Conservation (phyloP, 2,113 vertebrate genomes). For the Hippopotamus amphibius region DNA sequence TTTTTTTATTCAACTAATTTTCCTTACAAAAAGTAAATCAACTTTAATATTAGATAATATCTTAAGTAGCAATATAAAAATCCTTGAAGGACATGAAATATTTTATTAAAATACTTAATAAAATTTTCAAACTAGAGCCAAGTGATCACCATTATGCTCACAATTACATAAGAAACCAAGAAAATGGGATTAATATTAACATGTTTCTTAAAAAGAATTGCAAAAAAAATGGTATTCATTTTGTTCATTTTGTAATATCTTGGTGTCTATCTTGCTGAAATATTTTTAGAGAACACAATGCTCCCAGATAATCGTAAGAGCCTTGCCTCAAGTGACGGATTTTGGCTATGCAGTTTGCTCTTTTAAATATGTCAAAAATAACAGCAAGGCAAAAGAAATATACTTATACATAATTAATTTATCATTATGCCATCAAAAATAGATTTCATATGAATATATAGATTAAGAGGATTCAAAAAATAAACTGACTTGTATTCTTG, state of each 20-base stretch:
- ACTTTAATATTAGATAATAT: background rate
- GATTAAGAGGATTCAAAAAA: conserved; percentile 48
- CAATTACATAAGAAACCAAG: conserved; percentile 20
- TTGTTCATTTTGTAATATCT: background rate
- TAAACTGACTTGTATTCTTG: conserved; percentile 58
- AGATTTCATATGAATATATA: conserved; percentile 41
- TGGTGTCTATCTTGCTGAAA: background rate
- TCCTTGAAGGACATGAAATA: background rate
- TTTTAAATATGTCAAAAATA: conserved; percentile 48
- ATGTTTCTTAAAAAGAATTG: background rate
- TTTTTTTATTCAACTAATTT: conserved; percentile 49
- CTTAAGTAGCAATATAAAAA: conserved; percentile 10
- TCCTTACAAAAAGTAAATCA: conserved; percentile 42
- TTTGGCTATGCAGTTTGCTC: background rate
- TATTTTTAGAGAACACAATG: background rate
- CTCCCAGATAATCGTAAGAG: background rate
- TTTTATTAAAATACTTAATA: conserved; percentile 35
- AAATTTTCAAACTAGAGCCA: conserved; percentile 52
- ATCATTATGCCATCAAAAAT: conserved; percentile 42
- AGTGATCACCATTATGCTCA: conserved; percentile 15
- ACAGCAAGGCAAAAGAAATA: conserved; percentile 39
- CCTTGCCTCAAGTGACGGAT: background rate
- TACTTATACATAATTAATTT: conserved; percentile 20
- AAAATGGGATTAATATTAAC: conserved; percentile 19
- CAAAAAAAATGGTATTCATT: background rate